Base-by-base conservation (phyloP, 2,113 vertebrate genomes). In the Menura novaehollandiae region DNA sequence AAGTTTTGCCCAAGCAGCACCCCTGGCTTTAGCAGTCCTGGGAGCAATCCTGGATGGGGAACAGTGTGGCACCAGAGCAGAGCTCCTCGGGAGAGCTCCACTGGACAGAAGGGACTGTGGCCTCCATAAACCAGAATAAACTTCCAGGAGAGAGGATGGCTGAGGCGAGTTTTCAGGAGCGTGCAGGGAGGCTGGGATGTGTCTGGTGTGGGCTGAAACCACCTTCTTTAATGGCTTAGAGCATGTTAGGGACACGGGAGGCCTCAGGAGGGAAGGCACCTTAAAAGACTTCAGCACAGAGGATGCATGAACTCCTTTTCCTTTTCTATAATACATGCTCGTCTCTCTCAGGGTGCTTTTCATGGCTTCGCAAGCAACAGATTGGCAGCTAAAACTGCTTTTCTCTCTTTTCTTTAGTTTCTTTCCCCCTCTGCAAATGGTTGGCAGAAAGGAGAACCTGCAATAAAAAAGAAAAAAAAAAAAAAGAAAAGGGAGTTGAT, bases 351-450 rank as follows among this genome's bases (percentile, higher is more conserved):
- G 82, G 69, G 66, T 89, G 78, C 26, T 89, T 95, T 75, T 64
- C 49, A 10, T 87, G 88, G 90, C 88, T 91, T 75, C 88, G 60
- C 77, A 82, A 85, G 93, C 74, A 89, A 75, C 93, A 96, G 93
- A 97, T 89, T 88, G 92, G 88, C 81, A 89, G 85, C 74, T 88
- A 82, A 82, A 91, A 79, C 62, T 58, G 63, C 18, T 92, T 88
- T 51, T 71, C 68, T 96, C 75, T 77, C 49, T 41, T 71, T 69
- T 74, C 67, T 95, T 68, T 64, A 33, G 28, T 85, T 85, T 76
- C 60, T 89, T 89, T 85, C 37, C 68, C 67, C 49, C 43, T 86
- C 78, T 83, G 88, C 91, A 90, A 92, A 80, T 17, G 46, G 77
- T 95, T 92, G 92, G 85, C 90, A 90, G 88, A 83, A 92, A 82